These are phyloP conservation scores for Euura saliciscinereae DNA, from an alignment of 1,140 invertebrate species.

Conservation along the genomic window DNA sequence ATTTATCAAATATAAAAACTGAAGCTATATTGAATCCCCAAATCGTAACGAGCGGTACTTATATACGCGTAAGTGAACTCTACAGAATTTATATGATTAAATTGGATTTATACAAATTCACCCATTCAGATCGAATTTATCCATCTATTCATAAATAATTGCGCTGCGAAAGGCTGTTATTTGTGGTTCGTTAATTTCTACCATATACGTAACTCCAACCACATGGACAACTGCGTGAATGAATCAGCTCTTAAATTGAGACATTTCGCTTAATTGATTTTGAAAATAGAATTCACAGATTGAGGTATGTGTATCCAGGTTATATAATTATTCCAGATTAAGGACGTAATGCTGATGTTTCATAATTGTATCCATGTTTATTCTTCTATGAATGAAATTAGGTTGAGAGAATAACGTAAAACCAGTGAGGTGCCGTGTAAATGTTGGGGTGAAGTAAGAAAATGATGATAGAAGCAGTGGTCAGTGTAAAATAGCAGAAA, in stretches of 20 bases:
- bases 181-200: no score
- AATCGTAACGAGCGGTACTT: background rate
- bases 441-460: background rate
- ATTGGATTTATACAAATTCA: background rate
- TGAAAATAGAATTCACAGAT: background rate
- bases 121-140: no score
- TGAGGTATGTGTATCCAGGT: constrained; percentile 5
- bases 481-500: constrained; percentile 10
- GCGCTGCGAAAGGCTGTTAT: no score
- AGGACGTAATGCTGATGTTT: background rate
- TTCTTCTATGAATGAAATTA: background rate
- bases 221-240: no score
- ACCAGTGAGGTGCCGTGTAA: background rate
- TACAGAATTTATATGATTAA: background rate
- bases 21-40: background rate
- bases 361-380: background rate
- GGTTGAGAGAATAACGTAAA: background rate
- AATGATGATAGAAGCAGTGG: constrained; percentile 12
- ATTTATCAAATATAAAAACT: background rate
- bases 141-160: no score
- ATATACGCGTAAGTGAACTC: no score
- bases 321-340: background rate
- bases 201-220: no score
- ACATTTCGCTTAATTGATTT: no score
- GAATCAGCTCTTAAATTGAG: no score